A percentile compares a stretch with the other conserved stretches of the same genome.
Evolutionary conservation across 2,113 vertebrate species (phyloP).

Genomic region (Budorcas taxicolor): DNA sequence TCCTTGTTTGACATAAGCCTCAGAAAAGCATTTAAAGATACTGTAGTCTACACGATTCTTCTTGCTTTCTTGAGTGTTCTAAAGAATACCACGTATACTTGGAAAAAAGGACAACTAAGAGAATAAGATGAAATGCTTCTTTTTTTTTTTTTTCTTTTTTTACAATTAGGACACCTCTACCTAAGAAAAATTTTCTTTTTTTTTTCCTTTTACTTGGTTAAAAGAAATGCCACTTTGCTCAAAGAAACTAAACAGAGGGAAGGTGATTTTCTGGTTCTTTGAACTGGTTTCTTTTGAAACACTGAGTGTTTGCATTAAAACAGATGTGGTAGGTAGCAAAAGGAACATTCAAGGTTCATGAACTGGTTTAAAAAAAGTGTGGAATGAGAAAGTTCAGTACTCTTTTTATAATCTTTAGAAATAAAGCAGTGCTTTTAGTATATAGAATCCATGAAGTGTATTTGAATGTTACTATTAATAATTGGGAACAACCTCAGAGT

Average conservation of each 20-base stretch:
- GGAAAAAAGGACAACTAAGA: neutral
- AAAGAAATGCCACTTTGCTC: constrained; percentile 12
- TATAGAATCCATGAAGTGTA: neutral
- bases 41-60: neutral
- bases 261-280: neutral
- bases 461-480: neutral
- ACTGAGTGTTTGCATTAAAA: neutral
- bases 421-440: neutral
- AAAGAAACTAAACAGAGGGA: constrained; percentile 47
- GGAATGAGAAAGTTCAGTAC: neutral
- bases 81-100: neutral
- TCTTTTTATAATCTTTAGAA: neutral
- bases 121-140: neutral
- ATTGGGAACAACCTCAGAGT: neutral
- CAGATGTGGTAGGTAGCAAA: neutral
- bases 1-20: neutral
- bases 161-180: constrained; percentile 16
- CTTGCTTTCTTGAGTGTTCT: neutral
- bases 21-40: neutral
- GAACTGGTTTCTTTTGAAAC: constrained; percentile 48
- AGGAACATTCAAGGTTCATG: neutral
- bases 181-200: neutral
- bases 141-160: neutral
- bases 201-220: neutral
- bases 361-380: neutral